Evolutionary conservation across 2,113 vertebrate genomes (phyloP), one percentile per base, ranked within the genome.

Genomic region (Macquaria australasica): DNA sequence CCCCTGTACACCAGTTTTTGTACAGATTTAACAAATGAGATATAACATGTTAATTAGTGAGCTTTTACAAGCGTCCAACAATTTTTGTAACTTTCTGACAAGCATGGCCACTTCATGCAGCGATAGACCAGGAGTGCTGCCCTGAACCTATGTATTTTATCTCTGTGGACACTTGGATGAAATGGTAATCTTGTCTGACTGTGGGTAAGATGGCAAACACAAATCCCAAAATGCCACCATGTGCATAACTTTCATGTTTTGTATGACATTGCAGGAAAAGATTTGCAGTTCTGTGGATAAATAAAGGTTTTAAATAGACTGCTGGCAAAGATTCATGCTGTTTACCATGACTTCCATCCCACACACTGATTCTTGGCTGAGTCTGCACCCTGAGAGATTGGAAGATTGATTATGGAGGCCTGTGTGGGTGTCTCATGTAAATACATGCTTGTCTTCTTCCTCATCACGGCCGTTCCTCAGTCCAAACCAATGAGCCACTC

Each of bases 391-490:
- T 80, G 84, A 87, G 85, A 93, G 89, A 91, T 89, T 79, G 88
- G 73, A 89, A 78, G 90, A 93, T 92, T 94, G 91, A 93, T 92
- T 91, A 87, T 64, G 75, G 79, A 90, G 87, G 87, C 62, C 78
- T 73, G 86, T 86, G 91, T 90, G 87, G 88, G 87, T 88, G 93
- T 91, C 84, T 93, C 80, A 50, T 87, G 86, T 91, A 93, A 93
- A 93, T 92, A 92, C 77, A 92, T 78, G 56, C 83, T 83, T 89
- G 88, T 85, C 85, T 58, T 85, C 77, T 60, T 90, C 74, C 72
- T 91, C 86, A 77, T 88, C 77, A 66, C 59, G 20, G 81, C 77
- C 77, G 62, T 82, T 87, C 59, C 81, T 87, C 75, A 79, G 80
- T 79, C 86, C 85, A 91, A 91, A 88, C 83, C 91, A 45, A 85